Evolutionary conservation across 2,113 vertebrate genomes (phyloP).

Genomic region (Syngnathoides biaculeatus): DNA sequence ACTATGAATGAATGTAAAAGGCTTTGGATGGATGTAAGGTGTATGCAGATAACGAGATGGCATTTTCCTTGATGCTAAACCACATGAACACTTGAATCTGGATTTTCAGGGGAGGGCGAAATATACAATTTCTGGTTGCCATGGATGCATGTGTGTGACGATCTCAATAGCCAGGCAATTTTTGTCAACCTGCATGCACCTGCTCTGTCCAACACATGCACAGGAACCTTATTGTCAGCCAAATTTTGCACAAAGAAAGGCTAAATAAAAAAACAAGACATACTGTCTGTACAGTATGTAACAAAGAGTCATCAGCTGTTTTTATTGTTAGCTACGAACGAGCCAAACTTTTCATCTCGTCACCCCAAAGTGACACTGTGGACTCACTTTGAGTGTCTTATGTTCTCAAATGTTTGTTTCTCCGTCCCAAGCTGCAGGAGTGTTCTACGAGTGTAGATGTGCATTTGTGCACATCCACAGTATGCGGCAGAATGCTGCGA

Average conservation of each 20-base stretch:
- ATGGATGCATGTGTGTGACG: conserved; percentile 72
- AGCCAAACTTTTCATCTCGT: conserved; percentile 30
- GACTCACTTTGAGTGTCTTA: conserved; percentile 57
- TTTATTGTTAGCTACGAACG: conserved; percentile 39
- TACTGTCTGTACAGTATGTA: neutral
- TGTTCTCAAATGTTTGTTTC: conserved; percentile 57
- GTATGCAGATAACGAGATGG: neutral
- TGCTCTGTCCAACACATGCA: conserved; percentile 54
- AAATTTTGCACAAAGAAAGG: too few species aligned
- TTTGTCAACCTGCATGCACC: conserved; percentile 71
- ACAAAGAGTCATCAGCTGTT: neutral
- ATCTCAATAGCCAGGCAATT: conserved; percentile 67
- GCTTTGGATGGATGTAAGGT: neutral
- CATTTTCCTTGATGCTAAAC: neutral
- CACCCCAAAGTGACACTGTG: conserved; percentile 40
- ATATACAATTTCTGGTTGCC: conserved; percentile 68
- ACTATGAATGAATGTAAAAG: too few species aligned
- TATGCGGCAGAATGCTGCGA: conserved; percentile 24
- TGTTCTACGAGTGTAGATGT: too few species aligned
- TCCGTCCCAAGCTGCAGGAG: conserved; percentile 63
- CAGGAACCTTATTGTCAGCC: conserved; percentile 31
- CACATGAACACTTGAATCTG: conserved; percentile 19
- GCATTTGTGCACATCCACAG: conserved; percentile 42
- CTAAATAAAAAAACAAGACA: too few species aligned
- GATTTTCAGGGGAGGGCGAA: conserved; percentile 53